Base-by-base conservation (phyloP, 2,888 invertebrate species). In the Pantelozetes paolii region DNA sequence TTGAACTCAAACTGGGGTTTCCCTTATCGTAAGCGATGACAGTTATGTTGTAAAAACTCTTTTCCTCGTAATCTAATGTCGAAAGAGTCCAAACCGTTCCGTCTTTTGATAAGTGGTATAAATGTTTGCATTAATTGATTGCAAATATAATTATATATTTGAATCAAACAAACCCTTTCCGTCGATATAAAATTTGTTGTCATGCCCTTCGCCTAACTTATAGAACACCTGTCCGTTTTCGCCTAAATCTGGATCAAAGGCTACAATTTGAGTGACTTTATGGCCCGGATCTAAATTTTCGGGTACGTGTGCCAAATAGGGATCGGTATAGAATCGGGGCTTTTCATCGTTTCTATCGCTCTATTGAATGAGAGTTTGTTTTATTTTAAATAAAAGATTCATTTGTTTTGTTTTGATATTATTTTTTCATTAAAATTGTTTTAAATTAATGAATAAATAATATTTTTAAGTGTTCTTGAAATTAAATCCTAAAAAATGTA, bases 151-250 rank as follows among this genome's bases (percentile, higher is more conserved):
- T n/a, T n/a, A n/a, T n/a, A n/a, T n/a, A 54, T 62, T 50, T 50
- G n/a, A n/a, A n/a, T n/a, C n/a, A 40, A n/a, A 62, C 67, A 75
- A 54, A 79, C 79, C 79, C 79, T 92, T 89, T 0, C 91, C 91
- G 81, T 94, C 92, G 71, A 94, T 90, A 26, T 89, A 85, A 80
- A 93, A 92, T 59, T 89, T 80, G 32, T 80, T 79, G 45, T 78
- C 77, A 70, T 81, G 80, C 59, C 81, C 81, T 36, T 79, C 80
- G 0, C 88, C 87, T 62, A 92, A 84, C 78, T 90, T 89, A 78
- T 89, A 93, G 0, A 92, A 83, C 2, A 93, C 87, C 59, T 92
- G 82, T 0, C 92, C 92, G 80, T 93, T 93, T n/a, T 92, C 90
- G 59, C 88, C 83, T 78, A 90, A 91, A 81, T 94, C 93, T 18